These are phyloP conservation scores for Chloropsis hardwickii DNA, from an alignment of 2,113 vertebrate species.

Conservation along the genomic window DNA sequence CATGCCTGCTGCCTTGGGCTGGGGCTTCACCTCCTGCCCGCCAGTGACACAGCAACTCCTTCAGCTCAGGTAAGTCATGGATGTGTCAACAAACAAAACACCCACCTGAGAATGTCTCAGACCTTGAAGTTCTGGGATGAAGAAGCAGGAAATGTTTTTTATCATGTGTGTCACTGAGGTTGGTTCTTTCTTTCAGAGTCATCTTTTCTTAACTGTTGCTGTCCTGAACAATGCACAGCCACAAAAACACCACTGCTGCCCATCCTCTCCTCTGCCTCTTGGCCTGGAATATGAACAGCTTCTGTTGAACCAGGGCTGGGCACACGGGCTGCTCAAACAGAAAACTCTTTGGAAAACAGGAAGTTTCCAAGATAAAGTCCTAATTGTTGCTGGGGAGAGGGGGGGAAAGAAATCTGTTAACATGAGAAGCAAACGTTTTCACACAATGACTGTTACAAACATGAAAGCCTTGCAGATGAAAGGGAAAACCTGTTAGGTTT, in stretches of 20 bases:
- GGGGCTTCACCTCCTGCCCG: background rate
- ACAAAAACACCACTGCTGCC: background rate
- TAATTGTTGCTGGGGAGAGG: background rate
- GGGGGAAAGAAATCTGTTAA: background rate
- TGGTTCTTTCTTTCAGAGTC: background rate
- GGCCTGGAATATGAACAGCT: background rate
- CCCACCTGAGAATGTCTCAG: background rate
- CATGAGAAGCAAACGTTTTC: background rate
- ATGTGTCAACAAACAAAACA: background rate
- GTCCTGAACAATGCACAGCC: background rate
- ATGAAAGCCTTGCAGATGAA: background rate
- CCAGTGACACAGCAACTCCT: background rate
- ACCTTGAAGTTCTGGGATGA: background rate
- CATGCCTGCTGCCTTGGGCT: background rate
- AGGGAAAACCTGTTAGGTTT: background rate
- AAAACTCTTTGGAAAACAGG: background rate
- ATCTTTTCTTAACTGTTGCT: background rate
- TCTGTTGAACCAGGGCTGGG: background rate
- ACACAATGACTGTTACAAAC: background rate
- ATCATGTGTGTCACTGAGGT: fast-evolving
- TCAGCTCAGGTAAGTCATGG: background rate
- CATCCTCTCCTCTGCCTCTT: background rate
- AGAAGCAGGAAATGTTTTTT: background rate
- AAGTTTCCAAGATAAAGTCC: constrained; percentile 2
- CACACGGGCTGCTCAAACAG: background rate